Evolutionary conservation across 2,797 vertebrate species (phyloP), one percentile per base, ranked within the genome.

Genomic region (Clarias platycephalus): DNA sequence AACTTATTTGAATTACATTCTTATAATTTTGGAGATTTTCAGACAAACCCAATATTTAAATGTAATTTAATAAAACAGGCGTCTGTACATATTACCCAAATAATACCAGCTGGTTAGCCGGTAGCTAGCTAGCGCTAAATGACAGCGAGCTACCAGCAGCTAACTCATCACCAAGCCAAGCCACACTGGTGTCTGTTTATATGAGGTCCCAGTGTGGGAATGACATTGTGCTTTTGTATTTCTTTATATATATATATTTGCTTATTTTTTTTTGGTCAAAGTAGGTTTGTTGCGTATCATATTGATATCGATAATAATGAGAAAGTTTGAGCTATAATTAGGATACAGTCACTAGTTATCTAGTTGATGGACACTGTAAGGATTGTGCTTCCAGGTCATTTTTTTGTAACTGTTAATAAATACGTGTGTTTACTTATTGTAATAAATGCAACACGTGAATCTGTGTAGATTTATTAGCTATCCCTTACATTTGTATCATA

Each of bases 81-180:
- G 7, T 53, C 12, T 49, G 8, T 28, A 31, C 71, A 4, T 24
- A 53, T 53, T 53, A 20, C 12, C 12, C 12, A 53, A 55, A 40
- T 7, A 18, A 57, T 66, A 15, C 7, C 20, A 72, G 10, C 26
- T 63, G 49, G 55, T 49, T 84, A 72, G 67, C 67, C 12, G 58
- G 44, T 10, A 44, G 75, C 57, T 34, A 79, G 58, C 49, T 80
- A 63, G 57, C 12, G n/a, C 26, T 44, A 72, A 53, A 84, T 78
- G 74, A 67, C 77, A 71, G 66, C 57, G 31, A 15, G 79, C 79
- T 53, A 28, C 62, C 16, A 49, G 60, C 16, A 49, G 60, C 26
- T 77, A 53, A 53, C 49, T 53, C 0, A 22, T 60, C 55, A 60
- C 7, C 58, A 58, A 20, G 49, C 28, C 22, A 5, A 58, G 74